These are phyloP conservation scores for Phycodurus eques DNA, from an alignment of 2,113 vertebrate species.

Conservation along the genomic window DNA sequence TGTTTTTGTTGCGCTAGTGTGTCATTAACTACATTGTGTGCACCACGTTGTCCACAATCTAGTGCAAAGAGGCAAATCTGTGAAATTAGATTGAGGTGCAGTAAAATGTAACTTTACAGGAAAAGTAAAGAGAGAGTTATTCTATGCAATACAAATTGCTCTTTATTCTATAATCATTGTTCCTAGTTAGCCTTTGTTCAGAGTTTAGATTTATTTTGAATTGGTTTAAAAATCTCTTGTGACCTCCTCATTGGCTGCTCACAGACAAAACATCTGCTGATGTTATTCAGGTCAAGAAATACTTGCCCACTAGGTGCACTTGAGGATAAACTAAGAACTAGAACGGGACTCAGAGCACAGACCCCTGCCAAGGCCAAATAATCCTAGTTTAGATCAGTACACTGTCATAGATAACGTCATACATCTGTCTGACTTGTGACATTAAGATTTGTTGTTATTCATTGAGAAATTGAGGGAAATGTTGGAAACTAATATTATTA, in stretches of 20 bases:
- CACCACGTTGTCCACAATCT: not conserved
- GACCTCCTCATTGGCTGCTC: not conserved
- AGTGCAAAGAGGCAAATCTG: not conserved
- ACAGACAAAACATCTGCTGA: conserved; percentile 6
- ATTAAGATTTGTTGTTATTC: not conserved
- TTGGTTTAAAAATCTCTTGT: not conserved
- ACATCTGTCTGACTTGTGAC: not conserved
- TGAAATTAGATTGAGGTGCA: not conserved
- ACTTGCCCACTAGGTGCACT: not conserved
- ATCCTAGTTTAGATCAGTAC: not conserved
- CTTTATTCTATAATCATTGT: not conserved
- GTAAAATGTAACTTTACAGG: not conserved
- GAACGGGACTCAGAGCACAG: not conserved
- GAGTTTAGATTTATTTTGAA: conserved; percentile 1
- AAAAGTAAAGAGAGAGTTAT: not conserved
- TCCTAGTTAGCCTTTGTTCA: not conserved
- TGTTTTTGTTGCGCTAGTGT: not conserved
- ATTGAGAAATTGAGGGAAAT: not conserved
- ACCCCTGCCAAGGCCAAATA: not conserved
- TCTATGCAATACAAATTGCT: not conserved
- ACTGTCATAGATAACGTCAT: not conserved
- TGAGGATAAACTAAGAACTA: conserved; percentile 1
- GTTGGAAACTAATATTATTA: not conserved
- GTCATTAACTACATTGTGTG: not conserved
- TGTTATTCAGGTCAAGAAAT: conserved; percentile 3